Evolutionary conservation across 37 sponge, comb jelly and placozoan species (phyloP).

Genomic region (Spongia lamella): DNA sequence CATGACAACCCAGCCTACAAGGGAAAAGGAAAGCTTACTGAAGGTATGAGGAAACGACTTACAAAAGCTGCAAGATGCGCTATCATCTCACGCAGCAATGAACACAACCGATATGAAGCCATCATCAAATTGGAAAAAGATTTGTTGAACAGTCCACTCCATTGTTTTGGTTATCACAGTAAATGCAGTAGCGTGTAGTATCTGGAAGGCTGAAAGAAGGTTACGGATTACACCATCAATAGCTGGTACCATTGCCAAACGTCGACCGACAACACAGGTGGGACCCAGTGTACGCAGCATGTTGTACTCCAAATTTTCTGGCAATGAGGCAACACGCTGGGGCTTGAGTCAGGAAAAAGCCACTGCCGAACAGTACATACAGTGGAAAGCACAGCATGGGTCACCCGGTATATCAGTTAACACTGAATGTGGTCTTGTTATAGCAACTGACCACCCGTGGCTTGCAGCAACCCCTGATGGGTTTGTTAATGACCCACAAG

Average conservation of each 20-base stretch:
- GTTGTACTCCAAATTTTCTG: no score
- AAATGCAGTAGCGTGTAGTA: conserved; percentile 34
- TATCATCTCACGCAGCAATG: conserved; percentile 33
- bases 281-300: no score
- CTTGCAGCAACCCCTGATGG: conserved; percentile 45
- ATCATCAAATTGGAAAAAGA: conserved; percentile 20
- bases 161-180: conserved; percentile 46
- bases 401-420: background rate
- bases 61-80: conserved; percentile 39
- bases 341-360: no score
- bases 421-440: no score
- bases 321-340: no score
- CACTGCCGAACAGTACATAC: background rate
- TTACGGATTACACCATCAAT: conserved; percentile 45
- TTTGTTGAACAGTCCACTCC: conserved; percentile 39
- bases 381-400: background rate
- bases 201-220: conserved; percentile 43
- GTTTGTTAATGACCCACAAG: conserved; percentile 21
- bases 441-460: conserved; percentile 6
- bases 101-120: background rate
- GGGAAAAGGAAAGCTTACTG: conserved; percentile 42
- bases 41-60: conserved; percentile 24
- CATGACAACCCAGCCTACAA: conserved; percentile 22
- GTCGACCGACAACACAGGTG: no score
- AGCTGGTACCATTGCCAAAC: no score